Evolutionary conservation across 2,797 vertebrate species (phyloP).

Genomic region (Chelon labrosus): DNA sequence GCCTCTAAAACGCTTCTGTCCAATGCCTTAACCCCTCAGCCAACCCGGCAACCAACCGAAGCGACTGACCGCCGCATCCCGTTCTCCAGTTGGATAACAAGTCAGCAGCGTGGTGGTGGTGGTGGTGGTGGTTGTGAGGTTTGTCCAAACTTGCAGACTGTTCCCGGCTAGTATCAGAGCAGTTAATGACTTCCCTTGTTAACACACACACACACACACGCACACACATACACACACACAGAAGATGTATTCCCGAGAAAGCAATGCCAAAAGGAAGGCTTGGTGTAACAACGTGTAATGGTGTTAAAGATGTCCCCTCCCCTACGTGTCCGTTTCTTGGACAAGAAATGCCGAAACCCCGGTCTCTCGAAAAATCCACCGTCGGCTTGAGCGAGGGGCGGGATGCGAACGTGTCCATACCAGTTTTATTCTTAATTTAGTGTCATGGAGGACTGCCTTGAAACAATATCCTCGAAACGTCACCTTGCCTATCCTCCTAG

Average conservation of each 20-base stretch:
- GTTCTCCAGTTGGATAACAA: conserved; percentile 36
- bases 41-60: conserved; percentile 43
- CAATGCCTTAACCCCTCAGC: conserved; percentile 84
- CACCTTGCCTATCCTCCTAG: conserved; percentile 77
- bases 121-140: conserved; percentile 27
- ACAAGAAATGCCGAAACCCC: conserved; percentile 14
- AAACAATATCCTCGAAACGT: conserved; percentile 72
- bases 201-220: background rate
- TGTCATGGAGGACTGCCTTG: conserved; percentile 79
- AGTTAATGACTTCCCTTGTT: conserved; percentile 43
- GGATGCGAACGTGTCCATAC: conserved; percentile 48
- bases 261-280: conserved; percentile 62
- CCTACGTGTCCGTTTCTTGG: conserved; percentile 34
- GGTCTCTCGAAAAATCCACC: conserved; percentile 14
- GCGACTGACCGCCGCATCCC: conserved; percentile 42
- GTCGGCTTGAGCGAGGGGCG: background rate
- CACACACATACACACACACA: conserved; percentile 10
- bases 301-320: conserved; percentile 36
- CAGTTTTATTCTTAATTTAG: conserved; percentile 20
- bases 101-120: conserved; percentile 34
- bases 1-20: conserved; percentile 73
- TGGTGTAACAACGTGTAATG: conserved; percentile 35
- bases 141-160: conserved; percentile 36
- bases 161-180: conserved; percentile 37
- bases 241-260: conserved; percentile 47